Evolutionary conservation across 2,797 vertebrate species (phyloP), one percentile per base, ranked within the genome.

Genomic region (Lepilemur septentrionalis): DNA sequence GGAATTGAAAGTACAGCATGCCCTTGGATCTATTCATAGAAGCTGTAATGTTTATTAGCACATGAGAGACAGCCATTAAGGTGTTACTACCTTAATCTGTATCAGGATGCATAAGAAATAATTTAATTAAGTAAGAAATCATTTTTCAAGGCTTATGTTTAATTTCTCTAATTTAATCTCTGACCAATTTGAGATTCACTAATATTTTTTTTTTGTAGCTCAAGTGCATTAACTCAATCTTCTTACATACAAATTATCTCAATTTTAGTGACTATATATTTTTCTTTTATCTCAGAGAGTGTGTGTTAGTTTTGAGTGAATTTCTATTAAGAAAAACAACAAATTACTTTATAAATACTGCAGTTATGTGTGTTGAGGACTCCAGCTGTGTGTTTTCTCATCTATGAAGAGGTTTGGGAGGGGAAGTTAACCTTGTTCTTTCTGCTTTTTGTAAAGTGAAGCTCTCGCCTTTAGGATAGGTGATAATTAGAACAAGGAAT

Each of bases 401-500:
- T 91, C 91, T 94, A 55, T 67, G 55, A 81, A 95, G 72, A 93
- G 80, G 65, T 97, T 95, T 76, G 75, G 93, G 86, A 97, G 86
- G 81, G 75, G 32, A 97, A 83, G 89, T 89, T 97, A 95, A 97
- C 82, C 94, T 93, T 89, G 78, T 96, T 93, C 95, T 95, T 76
- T 59, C 35, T 50, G 59, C 25, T 89, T 81, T 96, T 95, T 94
- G 88, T 91, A 87, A 93, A 95, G 38, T 52, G 89, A 95, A 93
- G 89, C 38, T 80, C 91, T 91, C 23, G 25, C 84, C 79, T 97
- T 96, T 94, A 89, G 91, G 93, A 91, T n/a, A 94, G 93, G 83
- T 96, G 85, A 96, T 95, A 98, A 97, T 97, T 96, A 96, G 89
- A 97, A 97, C 70, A 93, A 96, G 91, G 89, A 97, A 81, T 76